phyloP scores from a whole-genome alignment of 2,797 vertebrate species.

The Cottoperca gobio region DNA sequence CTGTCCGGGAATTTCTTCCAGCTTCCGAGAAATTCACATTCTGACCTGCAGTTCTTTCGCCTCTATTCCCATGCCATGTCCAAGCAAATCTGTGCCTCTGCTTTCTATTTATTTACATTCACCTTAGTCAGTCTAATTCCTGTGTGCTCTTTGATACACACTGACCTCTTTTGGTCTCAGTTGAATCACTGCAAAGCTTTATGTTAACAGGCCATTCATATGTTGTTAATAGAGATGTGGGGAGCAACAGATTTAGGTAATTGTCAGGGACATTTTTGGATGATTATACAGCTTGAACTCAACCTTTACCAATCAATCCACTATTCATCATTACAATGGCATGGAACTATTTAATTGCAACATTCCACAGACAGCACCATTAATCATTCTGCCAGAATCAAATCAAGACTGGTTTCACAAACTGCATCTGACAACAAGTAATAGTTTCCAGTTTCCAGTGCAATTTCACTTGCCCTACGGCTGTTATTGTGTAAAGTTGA shows the following conservation, averaged over 20 bases:
- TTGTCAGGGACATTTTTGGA: slow-evolving; percentile 15
- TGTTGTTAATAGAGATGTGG: not conserved
- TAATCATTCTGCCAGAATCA: slow-evolving; percentile 12
- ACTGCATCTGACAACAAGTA: slow-evolving; percentile 9
- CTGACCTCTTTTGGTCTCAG: slow-evolving; percentile 16
- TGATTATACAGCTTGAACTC: slow-evolving; percentile 1
- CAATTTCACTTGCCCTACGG: not conserved
- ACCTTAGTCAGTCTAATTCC: slow-evolving; percentile 39
- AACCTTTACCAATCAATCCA: slow-evolving; percentile 12
- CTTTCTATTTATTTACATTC: slow-evolving; percentile 60
- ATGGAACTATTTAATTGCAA: slow-evolving; percentile 15
- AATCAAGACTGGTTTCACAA: slow-evolving; percentile 21
- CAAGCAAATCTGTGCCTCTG: slow-evolving; percentile 22
- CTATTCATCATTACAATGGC: not conserved
- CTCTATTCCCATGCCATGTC: slow-evolving; percentile 65
- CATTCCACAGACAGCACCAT: slow-evolving; percentile 14
- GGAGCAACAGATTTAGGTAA: slow-evolving; percentile 11
- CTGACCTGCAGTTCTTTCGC: slow-evolving; percentile 61
- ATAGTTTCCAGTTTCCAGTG: slow-evolving; percentile 22
- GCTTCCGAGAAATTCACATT: slow-evolving; percentile 70
- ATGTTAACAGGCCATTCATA: not conserved
- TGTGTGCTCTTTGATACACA: slow-evolving; percentile 21
- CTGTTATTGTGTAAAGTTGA: slow-evolving; percentile 23
- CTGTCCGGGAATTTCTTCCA: slow-evolving; percentile 65
- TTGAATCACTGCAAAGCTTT: slow-evolving; percentile 26